These are phyloP conservation scores for Paratilapia polleni DNA, from an alignment of 2,113 vertebrate species.

Conservation along the genomic window DNA sequence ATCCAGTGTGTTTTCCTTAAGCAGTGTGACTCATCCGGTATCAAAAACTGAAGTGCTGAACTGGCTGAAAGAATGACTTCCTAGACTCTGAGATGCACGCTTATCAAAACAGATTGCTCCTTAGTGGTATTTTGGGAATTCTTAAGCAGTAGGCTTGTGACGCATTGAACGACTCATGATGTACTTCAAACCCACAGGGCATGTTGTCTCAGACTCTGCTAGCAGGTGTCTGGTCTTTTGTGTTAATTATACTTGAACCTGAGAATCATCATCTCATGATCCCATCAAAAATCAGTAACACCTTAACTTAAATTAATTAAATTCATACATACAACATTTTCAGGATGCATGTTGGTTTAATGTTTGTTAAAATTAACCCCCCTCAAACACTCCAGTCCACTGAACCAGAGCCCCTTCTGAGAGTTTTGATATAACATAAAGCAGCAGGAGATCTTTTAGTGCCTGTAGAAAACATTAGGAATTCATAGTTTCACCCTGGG, in stretches of 20 bases:
- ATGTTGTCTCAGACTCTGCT: conserved; percentile 17
- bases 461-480: conserved; percentile 15
- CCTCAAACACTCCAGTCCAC: neutral
- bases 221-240: conserved; percentile 28
- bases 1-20: neutral
- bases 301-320: neutral
- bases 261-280: conserved; percentile 1
- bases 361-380: neutral
- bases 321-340: neutral
- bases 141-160: conserved; percentile 47
- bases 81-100: conserved; percentile 19
- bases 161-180: conserved; percentile 36
- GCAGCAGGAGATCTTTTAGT: conserved; percentile 15
- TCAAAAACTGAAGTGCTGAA: conserved; percentile 7
- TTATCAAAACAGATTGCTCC: conserved; percentile 55
- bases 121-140: conserved; percentile 64
- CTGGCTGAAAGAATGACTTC: neutral
- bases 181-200: conserved; percentile 41
- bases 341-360: neutral
- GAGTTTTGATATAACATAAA: neutral
- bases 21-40: neutral
- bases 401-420: neutral
- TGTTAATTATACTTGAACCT: conserved; percentile 38
- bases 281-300: neutral
- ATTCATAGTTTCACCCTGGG: conserved; percentile 33